These are phyloP conservation scores for Triplophysa rosa DNA, from an alignment of 2,113 vertebrate genomes.

Conservation along the genomic window DNA sequence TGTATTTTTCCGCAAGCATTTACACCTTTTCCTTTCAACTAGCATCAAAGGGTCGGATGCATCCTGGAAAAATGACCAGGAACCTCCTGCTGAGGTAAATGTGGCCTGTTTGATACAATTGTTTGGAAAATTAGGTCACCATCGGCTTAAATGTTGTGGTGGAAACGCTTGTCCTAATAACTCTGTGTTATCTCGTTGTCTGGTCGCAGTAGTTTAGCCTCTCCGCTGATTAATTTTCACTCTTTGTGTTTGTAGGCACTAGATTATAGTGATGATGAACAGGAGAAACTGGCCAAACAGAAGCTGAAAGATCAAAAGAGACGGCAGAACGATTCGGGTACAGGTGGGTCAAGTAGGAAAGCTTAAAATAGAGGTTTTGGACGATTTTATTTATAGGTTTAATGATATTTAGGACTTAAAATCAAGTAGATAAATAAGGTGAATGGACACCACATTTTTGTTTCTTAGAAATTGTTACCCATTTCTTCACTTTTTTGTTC, in stretches of 20 bases:
- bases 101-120: not conserved
- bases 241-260: slow-evolving; percentile 74
- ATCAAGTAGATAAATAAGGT: too few relatives aligned
- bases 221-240: not conserved
- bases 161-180: not conserved
- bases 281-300: slow-evolving; percentile 84
- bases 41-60: slow-evolving; percentile 93
- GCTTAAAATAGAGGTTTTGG: not conserved
- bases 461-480: too few relatives aligned
- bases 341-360: slow-evolving; percentile 20
- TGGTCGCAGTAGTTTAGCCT: slow-evolving; percentile 2
- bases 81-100: slow-evolving; percentile 88
- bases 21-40: not conserved
- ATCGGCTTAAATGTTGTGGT: not conserved
- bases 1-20: not conserved
- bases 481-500: not conserved
- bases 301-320: slow-evolving; percentile 74
- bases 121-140: slow-evolving; percentile 3
- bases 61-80: slow-evolving; percentile 95
- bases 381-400: not conserved
- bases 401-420: not conserved
- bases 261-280: slow-evolving; percentile 95
- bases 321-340: slow-evolving; percentile 57
- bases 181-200: not conserved
- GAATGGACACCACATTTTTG: too few relatives aligned